Evolutionary conservation across 2,113 vertebrate genomes (phyloP), one percentile per base, ranked within the genome.

Genomic region (Rhynchopsitta pachyrhyncha): DNA sequence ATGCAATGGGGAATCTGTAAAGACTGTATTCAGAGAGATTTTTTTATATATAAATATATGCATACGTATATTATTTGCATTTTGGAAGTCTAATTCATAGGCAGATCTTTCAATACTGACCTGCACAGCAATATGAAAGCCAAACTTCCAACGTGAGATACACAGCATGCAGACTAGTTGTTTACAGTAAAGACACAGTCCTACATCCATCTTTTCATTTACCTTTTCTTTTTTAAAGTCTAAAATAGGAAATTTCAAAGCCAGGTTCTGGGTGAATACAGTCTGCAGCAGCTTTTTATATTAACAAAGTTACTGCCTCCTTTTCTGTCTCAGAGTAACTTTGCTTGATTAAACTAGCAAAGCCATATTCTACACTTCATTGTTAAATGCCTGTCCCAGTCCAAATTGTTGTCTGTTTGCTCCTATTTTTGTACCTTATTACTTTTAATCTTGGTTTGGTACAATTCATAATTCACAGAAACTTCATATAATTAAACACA

Each of bases 351-450:
- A 97, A 98, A 95, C 95, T 90, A 98, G 98, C 98, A 97, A 98
- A 98, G 98, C 98, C 98, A 98, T 98, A 98, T 98, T 98, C 97
- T 97, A 93, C 97, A 97, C 97, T 90, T 97, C 97, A 98, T 97
- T 98, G 97, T 98, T 98, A 97, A 97, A 98, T 98, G 98, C 98
- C 97, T 98, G 98, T 98, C 98, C 98, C 98, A 93, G 97, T 98
- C 97, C 97, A 98, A 97, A 98, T 93, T 97, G 98, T 97, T 97
- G 96, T 98, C 97, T 98, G 98, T 98, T 98, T 97, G 97, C 97
- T 98, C 97, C 98, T 98, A 97, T 97, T 98, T 98, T 98, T 98
- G 98, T 98, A 98, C 98, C 98, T 98, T 98, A 98, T 98, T 98
- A 98, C 98, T 98, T 98, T 97, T 98, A 97, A 98, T 98, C 98